phyloP scores from a whole-genome alignment of 2,113 vertebrate species.

The Dipodomys merriami region DNA sequence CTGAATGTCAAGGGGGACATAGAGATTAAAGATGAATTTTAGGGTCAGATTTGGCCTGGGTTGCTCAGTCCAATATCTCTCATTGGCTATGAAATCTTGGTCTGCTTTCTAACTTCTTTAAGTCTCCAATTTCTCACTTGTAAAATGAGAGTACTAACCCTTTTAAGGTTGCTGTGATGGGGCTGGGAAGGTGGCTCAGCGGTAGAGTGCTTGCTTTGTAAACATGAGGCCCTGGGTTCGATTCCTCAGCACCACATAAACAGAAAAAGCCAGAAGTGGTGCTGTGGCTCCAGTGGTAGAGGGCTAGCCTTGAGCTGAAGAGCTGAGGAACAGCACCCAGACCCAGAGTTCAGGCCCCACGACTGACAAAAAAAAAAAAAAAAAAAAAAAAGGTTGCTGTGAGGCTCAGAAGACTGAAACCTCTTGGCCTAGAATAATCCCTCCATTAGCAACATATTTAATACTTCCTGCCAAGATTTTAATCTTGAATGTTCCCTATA shows the following conservation, averaged over 20 bases:
- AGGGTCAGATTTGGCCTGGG: neutral
- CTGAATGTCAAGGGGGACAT: neutral
- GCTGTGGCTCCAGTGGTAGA: no score
- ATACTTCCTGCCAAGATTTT: neutral
- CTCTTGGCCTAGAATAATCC: neutral
- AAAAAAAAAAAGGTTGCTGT: no score
- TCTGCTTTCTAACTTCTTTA: neutral
- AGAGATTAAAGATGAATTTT: neutral
- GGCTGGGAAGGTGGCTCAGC: no score
- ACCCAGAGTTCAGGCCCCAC: no score
- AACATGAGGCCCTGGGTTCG: no score
- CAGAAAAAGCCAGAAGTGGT: no score
- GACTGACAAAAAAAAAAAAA: no score
- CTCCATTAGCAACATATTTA: neutral
- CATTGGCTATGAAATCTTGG: neutral
- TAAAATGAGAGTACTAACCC: neutral
- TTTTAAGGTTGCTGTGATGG: no score
- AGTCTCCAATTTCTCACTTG: neutral
- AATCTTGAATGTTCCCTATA: neutral
- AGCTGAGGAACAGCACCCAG: no score
- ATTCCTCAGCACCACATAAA: no score
- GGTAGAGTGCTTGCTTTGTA: no score
- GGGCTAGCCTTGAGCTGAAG: no score
- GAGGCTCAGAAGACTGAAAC: neutral
- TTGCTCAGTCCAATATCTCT: neutral